Evolutionary conservation across 2,113 vertebrate species (phyloP), one percentile per base, ranked within the genome.

Genomic region (Podiceps cristatus): DNA sequence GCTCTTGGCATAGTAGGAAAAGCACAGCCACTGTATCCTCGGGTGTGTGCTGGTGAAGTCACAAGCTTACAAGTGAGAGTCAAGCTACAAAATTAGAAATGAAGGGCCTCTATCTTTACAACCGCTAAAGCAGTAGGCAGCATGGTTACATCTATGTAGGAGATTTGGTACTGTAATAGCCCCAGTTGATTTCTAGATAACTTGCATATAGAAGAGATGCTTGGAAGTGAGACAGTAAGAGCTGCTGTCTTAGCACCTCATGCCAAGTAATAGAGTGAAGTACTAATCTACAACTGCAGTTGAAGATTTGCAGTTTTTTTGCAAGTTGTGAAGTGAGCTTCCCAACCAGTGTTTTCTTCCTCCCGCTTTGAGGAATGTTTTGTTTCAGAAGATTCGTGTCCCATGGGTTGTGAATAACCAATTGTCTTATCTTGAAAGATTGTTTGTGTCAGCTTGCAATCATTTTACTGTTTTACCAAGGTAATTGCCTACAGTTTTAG

Each of bases 251-350:
- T 95, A 84, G 83, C 24, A 31, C 67, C 84, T 97, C 37, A 28
- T 66, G 62, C 37, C 75, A 62, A 40, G 47, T 79, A 95, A 91
- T 47, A 91, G 60, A 96, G 55, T 64, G 81, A 62, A 83, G 45
- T 86, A 78, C 89, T 83, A 50, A 64, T 55, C 63, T 93, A 33
- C 72, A 95, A 35, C 88, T 95, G 80, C 59, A 22, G 25, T 68
- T 93, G 53, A 62, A 79, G 63, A 72, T 91, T 89, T 87, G 87
- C 78, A 84, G 29, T 47, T 90, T 80, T 86, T 95, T 90, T 96
- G 84, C 74, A 94, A 94, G 78, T 94, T 95, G 59, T 89, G 63
- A 76, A 94, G 85, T 44, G 33, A 92, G 49, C 35, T 62, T 96
- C 12, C 12, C 1, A 2, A 50, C 7, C 5, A 6, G 13, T 86